phyloP scores from a whole-genome alignment of 2,113 vertebrate genomes.

The Theristicus caerulescens region DNA sequence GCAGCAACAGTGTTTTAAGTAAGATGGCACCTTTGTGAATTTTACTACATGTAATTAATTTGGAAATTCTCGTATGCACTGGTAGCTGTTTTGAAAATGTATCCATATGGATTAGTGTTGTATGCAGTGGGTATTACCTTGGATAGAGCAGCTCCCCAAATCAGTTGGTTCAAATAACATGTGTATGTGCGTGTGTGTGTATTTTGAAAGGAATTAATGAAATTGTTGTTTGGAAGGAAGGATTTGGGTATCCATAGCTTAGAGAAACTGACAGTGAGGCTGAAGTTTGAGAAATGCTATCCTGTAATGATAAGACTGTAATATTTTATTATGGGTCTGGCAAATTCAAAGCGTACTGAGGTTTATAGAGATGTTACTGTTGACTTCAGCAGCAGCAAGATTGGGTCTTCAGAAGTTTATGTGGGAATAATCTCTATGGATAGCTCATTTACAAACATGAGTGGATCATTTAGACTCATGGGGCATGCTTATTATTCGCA shows the following conservation, averaged over 20 bases:
- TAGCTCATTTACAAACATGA: constrained; percentile 46
- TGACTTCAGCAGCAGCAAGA: background rate
- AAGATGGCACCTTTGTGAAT: background rate
- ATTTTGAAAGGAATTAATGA: background rate
- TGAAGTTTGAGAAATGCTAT: background rate
- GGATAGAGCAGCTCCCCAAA: background rate
- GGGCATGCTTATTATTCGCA: constrained; percentile 21
- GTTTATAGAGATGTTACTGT: constrained; percentile 12
- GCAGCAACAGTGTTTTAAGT: background rate
- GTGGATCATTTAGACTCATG: constrained; percentile 15
- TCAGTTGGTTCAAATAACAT: background rate
- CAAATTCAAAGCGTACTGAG: background rate
- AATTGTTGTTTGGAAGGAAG: background rate
- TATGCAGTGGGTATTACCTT: background rate
- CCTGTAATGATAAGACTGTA: background rate
- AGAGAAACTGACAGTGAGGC: background rate
- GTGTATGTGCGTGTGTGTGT: fast-evolving
- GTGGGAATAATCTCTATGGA: constrained; percentile 8
- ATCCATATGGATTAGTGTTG: background rate
- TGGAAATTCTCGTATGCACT: background rate
- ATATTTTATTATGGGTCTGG: background rate
- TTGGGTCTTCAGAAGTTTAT: constrained; percentile 3
- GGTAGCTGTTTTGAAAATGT: background rate
- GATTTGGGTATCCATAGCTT: background rate
- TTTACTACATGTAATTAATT: background rate